phyloP scores from a whole-genome alignment of 1,140 invertebrate genomes.

The Drosophila sulfurigaster region DNA sequence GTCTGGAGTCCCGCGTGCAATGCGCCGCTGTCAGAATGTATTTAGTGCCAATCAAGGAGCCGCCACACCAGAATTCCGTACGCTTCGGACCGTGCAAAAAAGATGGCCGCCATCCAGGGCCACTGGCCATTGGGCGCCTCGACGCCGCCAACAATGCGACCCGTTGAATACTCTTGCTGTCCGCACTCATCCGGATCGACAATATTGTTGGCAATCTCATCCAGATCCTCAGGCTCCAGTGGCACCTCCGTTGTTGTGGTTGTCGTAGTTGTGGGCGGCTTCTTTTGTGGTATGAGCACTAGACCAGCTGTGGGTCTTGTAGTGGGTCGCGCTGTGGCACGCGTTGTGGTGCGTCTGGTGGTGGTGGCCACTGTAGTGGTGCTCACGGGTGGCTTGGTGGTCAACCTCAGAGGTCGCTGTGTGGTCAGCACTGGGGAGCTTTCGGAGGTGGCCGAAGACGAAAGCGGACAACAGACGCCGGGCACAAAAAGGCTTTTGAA shows the following conservation, averaged over 20 bases:
- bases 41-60: slow-evolving; percentile 91
- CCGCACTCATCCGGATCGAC: slow-evolving; percentile 90
- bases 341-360: slow-evolving; percentile 51
- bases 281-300: slow-evolving; percentile 83
- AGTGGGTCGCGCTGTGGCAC: slow-evolving; percentile 36
- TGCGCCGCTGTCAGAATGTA: slow-evolving; percentile 96
- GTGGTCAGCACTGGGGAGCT: slow-evolving; percentile 79
- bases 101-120: slow-evolving; percentile 98
- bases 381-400: slow-evolving; percentile 60
- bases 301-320: slow-evolving; percentile 58
- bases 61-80: slow-evolving; percentile 97
- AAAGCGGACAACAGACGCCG: slow-evolving; percentile 93
- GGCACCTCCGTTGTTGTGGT: slow-evolving; percentile 82
- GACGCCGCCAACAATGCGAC: slow-evolving; percentile 95
- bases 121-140: slow-evolving; percentile 92
- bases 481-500: slow-evolving; percentile 96
- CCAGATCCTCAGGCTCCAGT: slow-evolving; percentile 66
- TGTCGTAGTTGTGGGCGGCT: slow-evolving; percentile 77
- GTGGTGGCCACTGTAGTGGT: slow-evolving; percentile 49
- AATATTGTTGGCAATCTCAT: slow-evolving; percentile 84
- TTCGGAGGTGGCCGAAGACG: slow-evolving; percentile 53
- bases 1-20: slow-evolving; percentile 94
- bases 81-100: slow-evolving; percentile 92
- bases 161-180: slow-evolving; percentile 91
- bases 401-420: slow-evolving; percentile 85